A percentile compares a stretch with the other conserved stretches of the same genome.
phyloP scores from a whole-genome alignment of 2,797 vertebrate species.

The Lacerta agilis region DNA sequence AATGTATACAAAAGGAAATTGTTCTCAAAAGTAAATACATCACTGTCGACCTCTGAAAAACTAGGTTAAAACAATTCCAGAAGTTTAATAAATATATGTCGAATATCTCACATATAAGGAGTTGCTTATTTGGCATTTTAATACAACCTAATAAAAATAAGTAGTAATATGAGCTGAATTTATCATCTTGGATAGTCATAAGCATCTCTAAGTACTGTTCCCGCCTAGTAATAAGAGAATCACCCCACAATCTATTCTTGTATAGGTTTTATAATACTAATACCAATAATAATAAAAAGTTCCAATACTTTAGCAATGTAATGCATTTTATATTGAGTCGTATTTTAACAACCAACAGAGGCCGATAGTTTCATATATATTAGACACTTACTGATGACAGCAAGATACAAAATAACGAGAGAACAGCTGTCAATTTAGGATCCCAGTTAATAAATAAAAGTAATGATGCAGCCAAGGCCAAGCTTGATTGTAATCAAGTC shows the following conservation, averaged over 20 bases:
- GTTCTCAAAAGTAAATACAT: conserved; percentile 60
- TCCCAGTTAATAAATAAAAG: neutral
- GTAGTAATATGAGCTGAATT: neutral
- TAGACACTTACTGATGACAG: neutral
- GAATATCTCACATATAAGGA: neutral
- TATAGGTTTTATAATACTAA: rapidly evolving
- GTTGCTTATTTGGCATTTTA: neutral
- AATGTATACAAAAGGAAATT: conserved; percentile 49
- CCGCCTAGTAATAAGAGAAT: neutral
- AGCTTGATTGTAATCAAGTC: neutral
- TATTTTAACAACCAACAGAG: neutral
- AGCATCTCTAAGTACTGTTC: neutral
- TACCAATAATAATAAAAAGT: neutral
- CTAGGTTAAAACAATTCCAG: conserved; percentile 57
- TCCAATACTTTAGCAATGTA: conserved; percentile 26
- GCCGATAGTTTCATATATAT: neutral
- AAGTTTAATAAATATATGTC: conserved; percentile 18
- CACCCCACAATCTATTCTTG: neutral
- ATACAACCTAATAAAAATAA: conserved; percentile 3
- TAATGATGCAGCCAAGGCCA: neutral
- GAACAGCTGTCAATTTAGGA: conserved; percentile 3
- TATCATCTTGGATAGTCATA: neutral
- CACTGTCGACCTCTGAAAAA: conserved; percentile 66
- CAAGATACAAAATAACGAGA: conserved; percentile 17
- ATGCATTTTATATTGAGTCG: neutral